These are phyloP conservation scores for Synanthedon vespiformis DNA, from an alignment of 2,888 invertebrate species.

Conservation along the genomic window DNA sequence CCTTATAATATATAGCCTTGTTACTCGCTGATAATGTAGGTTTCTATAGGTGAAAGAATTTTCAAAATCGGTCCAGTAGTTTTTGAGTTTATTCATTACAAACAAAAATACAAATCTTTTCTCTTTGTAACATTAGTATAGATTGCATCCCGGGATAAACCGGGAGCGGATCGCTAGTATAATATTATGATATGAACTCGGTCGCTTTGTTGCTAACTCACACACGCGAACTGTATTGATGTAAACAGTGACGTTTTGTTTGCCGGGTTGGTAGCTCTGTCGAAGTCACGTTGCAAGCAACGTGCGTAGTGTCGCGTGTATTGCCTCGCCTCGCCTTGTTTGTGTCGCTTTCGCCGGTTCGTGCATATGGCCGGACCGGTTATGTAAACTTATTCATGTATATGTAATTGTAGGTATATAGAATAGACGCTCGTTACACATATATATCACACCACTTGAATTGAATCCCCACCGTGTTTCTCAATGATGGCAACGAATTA, in stretches of 20 bases:
- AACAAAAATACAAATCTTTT: too few species aligned
- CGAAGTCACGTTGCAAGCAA: slow-evolving; percentile 59
- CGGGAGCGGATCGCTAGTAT: too few species aligned
- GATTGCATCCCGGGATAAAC: too few species aligned
- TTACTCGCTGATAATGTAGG: too few species aligned
- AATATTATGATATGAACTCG: too few species aligned
- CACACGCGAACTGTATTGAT: slow-evolving; percentile 20
- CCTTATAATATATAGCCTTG: too few species aligned
- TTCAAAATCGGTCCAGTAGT: too few species aligned
- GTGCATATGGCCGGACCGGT: neutral
- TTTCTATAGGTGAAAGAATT: too few species aligned
- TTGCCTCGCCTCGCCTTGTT: slow-evolving; percentile 27
- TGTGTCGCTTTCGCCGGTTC: slow-evolving; percentile 10
- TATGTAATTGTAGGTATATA: neutral
- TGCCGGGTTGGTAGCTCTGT: slow-evolving; percentile 37
- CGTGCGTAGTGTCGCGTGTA: slow-evolving; percentile 45
- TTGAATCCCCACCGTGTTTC: neutral
- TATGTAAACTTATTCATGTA: neutral
- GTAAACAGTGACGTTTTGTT: slow-evolving; percentile 37
- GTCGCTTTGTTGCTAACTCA: slow-evolving; percentile 6
- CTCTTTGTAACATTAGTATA: too few species aligned
- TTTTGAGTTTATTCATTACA: too few species aligned
- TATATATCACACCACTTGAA: neutral
- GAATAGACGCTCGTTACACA: neutral
- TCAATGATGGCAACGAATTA: neutral